Evolutionary conservation across 1,140 invertebrate species (phyloP).

Genomic region (Procambarus virginalis): DNA sequence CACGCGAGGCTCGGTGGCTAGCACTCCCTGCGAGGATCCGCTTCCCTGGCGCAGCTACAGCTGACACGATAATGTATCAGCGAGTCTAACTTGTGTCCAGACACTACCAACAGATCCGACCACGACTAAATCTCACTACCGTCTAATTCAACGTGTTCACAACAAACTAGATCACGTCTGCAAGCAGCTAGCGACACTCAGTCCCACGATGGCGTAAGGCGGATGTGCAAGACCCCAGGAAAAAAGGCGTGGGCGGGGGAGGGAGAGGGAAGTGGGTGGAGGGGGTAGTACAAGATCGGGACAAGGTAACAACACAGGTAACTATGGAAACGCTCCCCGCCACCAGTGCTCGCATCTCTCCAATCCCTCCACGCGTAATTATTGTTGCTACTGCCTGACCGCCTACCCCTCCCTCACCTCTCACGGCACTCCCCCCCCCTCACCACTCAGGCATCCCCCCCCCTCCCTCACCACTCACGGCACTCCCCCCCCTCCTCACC

Average conservation of each 20-base stretch:
- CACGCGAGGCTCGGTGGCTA: neutral
- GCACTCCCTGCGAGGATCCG: neutral
- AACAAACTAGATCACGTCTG: no score
- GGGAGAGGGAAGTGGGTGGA: neutral
- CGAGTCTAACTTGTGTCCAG: neutral
- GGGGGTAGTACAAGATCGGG: neutral
- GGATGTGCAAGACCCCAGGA: neutral
- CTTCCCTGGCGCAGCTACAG: neutral
- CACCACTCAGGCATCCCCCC: no score
- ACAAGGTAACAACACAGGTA: constrained; percentile 22
- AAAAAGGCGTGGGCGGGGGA: neutral
- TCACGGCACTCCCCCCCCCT: no score
- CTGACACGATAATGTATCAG: neutral
- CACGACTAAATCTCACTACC: no score
- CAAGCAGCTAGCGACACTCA: neutral
- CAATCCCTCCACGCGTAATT: neutral
- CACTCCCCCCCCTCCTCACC: no score
- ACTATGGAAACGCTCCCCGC: constrained; percentile 11
- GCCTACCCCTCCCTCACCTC: no score
- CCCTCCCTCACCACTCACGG: no score
- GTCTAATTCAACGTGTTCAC: no score
- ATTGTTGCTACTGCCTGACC: neutral
- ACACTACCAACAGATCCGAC: neutral
- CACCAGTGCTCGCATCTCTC: neutral
- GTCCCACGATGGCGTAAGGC: neutral